Conservation (phyloP, 37 sponge, comb jelly and placozoan genomes). For the Amphimedon queenslandica region DNA sequence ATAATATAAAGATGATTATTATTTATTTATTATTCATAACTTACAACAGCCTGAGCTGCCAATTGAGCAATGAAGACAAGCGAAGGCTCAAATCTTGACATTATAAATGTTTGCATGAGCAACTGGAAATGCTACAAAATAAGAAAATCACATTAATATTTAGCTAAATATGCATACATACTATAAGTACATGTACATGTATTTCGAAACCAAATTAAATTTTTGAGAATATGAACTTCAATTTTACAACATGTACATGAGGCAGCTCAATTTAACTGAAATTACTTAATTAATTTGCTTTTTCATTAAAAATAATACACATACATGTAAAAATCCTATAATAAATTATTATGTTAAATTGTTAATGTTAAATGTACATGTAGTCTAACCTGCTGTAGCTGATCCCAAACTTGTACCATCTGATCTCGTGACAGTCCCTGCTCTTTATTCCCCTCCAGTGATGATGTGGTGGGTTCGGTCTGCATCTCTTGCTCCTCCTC, state of each 20-base stretch:
- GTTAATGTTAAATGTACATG: background rate
- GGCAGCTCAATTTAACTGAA: no score
- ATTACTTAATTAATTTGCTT: no score
- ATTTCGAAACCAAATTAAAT: no score
- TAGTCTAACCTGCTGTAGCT: constrained; percentile 64
- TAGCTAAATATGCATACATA: background rate
- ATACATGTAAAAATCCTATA: background rate
- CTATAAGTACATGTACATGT: background rate
- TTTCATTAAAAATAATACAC: no score
- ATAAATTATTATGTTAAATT: background rate
- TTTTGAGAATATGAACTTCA: no score
- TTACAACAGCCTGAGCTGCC: constrained; percentile 59
- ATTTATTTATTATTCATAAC: no score
- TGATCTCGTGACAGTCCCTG: constrained; percentile 59
- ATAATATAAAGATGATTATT: no score
- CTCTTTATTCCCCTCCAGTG: no score
- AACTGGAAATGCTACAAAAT: constrained; percentile 67
- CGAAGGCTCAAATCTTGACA: constrained; percentile 66
- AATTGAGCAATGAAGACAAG: constrained; percentile 60
- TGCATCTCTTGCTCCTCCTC: no score
- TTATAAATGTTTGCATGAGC: constrained; percentile 70
- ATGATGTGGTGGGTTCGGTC: no score
- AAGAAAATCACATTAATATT: background rate
- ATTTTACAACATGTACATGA: no score
- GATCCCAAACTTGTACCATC: constrained; percentile 22